phyloP scores from a whole-genome alignment of 2,797 vertebrate species.

The Meda fulgida region DNA sequence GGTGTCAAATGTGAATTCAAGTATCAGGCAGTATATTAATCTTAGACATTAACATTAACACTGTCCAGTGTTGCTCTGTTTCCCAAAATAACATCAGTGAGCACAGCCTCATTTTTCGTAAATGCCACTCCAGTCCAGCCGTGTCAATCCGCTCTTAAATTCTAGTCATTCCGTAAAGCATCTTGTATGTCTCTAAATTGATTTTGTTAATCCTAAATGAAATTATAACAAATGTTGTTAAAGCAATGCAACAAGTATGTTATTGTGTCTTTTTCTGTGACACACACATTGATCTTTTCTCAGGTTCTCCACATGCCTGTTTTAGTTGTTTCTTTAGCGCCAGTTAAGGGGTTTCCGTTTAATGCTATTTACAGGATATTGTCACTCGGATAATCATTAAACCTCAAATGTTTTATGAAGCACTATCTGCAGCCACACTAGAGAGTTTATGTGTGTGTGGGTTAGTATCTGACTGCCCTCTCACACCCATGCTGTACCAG shows the following conservation, averaged over 20 bases:
- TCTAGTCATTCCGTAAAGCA: neutral
- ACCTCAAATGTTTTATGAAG: slow-evolving; percentile 36
- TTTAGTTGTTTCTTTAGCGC: slow-evolving; percentile 19
- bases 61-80: slow-evolving; percentile 13
- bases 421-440: slow-evolving; percentile 8
- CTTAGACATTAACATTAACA: slow-evolving; percentile 12
- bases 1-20: neutral
- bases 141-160: neutral
- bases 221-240: neutral
- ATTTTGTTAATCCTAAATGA: neutral
- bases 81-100: slow-evolving; percentile 41
- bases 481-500: slow-evolving; percentile 30
- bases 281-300: neutral
- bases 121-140: slow-evolving; percentile 8
- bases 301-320: neutral
- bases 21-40: neutral
- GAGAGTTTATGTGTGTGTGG: neutral
- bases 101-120: neutral
- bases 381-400: slow-evolving; percentile 11
- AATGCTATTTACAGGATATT: slow-evolving; percentile 37
- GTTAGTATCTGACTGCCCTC: neutral
- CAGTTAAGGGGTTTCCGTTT: slow-evolving; percentile 16
- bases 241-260: slow-evolving; percentile 8
- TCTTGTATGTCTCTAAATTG: neutral
- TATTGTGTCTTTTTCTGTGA: neutral